phyloP scores from a whole-genome alignment of 2,797 vertebrate genomes.

The Arnoldichthys spilopterus region DNA sequence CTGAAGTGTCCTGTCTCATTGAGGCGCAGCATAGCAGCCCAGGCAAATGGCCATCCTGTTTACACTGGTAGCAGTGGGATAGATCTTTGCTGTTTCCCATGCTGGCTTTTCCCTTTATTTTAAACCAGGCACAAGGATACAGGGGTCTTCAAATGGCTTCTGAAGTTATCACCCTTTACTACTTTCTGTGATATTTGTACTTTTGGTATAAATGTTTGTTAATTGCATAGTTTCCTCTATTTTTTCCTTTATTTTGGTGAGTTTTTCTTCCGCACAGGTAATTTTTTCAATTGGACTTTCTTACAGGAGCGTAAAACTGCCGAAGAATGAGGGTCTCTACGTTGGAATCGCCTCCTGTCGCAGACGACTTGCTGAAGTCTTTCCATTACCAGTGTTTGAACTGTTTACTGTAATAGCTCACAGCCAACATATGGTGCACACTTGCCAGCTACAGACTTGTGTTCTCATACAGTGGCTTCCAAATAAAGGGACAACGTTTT shows the following conservation, averaged over 20 bases:
- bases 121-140: too few species aligned
- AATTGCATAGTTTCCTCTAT: too few species aligned
- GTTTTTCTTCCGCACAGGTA: neutral
- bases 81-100: too few species aligned
- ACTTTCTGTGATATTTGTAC: too few species aligned
- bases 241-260: neutral
- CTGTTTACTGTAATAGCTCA: conserved; percentile 30
- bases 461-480: conserved; percentile 78
- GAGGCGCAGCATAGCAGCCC: neutral
- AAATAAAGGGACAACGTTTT: conserved; percentile 67
- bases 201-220: too few species aligned
- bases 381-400: conserved; percentile 23
- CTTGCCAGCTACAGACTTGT: conserved; percentile 83
- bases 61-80: neutral
- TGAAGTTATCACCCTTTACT: too few species aligned
- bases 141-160: too few species aligned
- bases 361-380: conserved; percentile 20
- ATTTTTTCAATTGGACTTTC: conserved; percentile 16
- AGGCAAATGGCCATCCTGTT: neutral
- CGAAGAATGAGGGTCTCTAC: conserved; percentile 25
- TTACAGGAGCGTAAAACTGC: conserved; percentile 14
- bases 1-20: neutral
- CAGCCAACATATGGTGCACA: conserved; percentile 73
- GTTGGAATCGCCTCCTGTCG: neutral
- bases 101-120: too few species aligned